Evolutionary conservation across 2,888 invertebrate genomes (phyloP).

Genomic region (Lithophane ornitopus): DNA sequence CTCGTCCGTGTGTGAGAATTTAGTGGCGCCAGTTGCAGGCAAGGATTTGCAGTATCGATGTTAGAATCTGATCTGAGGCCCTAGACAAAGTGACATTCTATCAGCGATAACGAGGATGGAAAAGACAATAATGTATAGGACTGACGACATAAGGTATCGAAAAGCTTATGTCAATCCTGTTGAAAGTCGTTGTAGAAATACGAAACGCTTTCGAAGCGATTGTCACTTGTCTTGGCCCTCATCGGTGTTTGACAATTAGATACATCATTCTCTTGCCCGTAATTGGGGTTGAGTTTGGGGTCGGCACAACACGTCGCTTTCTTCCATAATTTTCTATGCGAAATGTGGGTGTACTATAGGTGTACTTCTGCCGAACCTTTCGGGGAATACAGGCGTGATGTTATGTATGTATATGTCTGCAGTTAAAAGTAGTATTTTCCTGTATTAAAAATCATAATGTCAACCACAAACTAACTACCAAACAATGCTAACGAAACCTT

Average conservation of each 20-base stretch:
- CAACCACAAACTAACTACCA: background rate
- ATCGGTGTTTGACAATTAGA: background rate
- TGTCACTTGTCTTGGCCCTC: too few relatives aligned
- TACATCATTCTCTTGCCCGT: background rate
- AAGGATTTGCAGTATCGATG: background rate
- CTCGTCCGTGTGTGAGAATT: conserved; percentile 51
- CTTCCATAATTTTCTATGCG: too few relatives aligned
- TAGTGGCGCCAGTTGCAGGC: conserved; percentile 16
- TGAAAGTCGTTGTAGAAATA: too few relatives aligned
- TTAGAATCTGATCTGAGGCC: background rate
- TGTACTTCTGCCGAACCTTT: too few relatives aligned
- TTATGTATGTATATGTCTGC: background rate
- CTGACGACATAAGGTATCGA: too few relatives aligned
- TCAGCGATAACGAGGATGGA: too few relatives aligned
- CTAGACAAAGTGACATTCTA: too few relatives aligned
- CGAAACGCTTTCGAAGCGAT: too few relatives aligned
- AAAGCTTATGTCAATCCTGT: too few relatives aligned
- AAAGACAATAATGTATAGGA: too few relatives aligned
- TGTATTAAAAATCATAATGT: background rate
- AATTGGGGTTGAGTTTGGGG: background rate
- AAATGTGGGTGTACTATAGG: too few relatives aligned
- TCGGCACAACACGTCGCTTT: background rate
- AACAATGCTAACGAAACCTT: background rate
- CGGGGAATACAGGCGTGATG: too few relatives aligned
- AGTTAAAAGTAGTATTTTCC: conserved; percentile 20